phyloP scores from a whole-genome alignment of 2,888 invertebrate species.

The Autographa gamma region DNA sequence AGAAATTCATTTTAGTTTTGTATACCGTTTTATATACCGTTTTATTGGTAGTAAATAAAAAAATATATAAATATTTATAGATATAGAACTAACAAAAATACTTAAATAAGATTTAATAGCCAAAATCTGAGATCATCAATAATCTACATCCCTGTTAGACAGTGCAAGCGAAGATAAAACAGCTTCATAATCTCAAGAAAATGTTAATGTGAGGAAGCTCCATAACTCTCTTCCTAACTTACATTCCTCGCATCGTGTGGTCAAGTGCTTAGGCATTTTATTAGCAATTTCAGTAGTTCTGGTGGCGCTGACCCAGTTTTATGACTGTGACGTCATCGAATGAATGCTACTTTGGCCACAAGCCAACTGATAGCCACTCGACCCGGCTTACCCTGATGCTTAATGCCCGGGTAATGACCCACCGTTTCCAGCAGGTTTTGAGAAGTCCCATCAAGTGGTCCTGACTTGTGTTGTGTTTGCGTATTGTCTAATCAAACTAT shows the following conservation, averaged over 20 bases:
- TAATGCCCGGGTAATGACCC: conserved; percentile 83
- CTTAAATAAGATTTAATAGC: not conserved
- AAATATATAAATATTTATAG: too few relatives aligned
- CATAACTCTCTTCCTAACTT: conserved; percentile 49
- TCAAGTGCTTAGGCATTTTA: conserved; percentile 55
- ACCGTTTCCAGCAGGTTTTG: conserved; percentile 72
- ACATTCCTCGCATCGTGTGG: conserved; percentile 33
- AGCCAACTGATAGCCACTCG: conserved; percentile 84
- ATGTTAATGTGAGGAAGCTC: conserved; percentile 15
- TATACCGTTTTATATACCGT: not conserved
- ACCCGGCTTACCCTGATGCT: conserved; percentile 74
- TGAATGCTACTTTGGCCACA: conserved; percentile 79
- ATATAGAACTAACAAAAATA: not conserved
- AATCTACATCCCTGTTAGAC: not conserved
- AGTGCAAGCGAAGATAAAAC: conserved; percentile 20
- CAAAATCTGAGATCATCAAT: not conserved
- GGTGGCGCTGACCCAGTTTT: conserved; percentile 49
- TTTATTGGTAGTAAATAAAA: not conserved
- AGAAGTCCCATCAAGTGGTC: conserved; percentile 53
- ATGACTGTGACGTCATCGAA: conserved; percentile 74
- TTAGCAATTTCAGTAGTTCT: conserved; percentile 51
- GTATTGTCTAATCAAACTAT: conserved; percentile 42
- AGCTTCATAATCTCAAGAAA: conserved; percentile 22
- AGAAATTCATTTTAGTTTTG: too few relatives aligned
- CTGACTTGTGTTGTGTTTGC: conserved; percentile 46